A percentile compares a stretch with the other conserved stretches of the same genome.
Evolutionary conservation across 2,888 invertebrate species (phyloP).

Genomic region (Drosophila barbarae): DNA sequence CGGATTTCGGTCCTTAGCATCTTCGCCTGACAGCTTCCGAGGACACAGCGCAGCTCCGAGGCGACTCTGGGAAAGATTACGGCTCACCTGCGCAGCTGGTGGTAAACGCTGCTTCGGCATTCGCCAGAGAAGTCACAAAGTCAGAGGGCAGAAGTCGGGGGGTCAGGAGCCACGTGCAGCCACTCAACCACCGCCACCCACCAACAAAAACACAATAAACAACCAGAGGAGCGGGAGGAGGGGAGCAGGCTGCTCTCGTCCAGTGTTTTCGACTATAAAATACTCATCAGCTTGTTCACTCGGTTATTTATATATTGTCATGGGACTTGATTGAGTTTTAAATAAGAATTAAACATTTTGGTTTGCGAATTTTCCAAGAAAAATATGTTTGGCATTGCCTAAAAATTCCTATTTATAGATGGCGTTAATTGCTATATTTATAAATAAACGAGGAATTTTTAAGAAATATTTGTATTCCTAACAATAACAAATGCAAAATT

Average conservation of each 20-base stretch:
- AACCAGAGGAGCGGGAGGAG: background rate
- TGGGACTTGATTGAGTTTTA: slow-evolving; percentile 1
- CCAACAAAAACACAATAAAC: slow-evolving; percentile 19
- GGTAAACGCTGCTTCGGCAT: slow-evolving; percentile 58
- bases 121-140: slow-evolving; percentile 39
- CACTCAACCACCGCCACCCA: slow-evolving; percentile 52
- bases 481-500: background rate
- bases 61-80: slow-evolving; percentile 7
- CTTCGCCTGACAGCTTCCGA: slow-evolving; percentile 18
- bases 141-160: slow-evolving; percentile 45
- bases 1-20: slow-evolving; percentile 24
- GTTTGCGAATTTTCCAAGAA: background rate
- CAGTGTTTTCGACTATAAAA: background rate
- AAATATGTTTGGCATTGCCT: background rate
- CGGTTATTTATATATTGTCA: slow-evolving; percentile 17
- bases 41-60: slow-evolving; percentile 2
- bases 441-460: background rate
- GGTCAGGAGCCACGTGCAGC: slow-evolving; percentile 69
- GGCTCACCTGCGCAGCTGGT: slow-evolving; percentile 73
- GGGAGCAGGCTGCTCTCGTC: background rate
- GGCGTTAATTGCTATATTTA: background rate
- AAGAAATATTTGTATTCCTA: background rate
- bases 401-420: background rate
- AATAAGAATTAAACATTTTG: slow-evolving; percentile 3
- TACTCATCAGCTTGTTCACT: slow-evolving; percentile 14